phyloP scores from a whole-genome alignment of 2,797 vertebrate species.

The Oreortyx pictus region DNA sequence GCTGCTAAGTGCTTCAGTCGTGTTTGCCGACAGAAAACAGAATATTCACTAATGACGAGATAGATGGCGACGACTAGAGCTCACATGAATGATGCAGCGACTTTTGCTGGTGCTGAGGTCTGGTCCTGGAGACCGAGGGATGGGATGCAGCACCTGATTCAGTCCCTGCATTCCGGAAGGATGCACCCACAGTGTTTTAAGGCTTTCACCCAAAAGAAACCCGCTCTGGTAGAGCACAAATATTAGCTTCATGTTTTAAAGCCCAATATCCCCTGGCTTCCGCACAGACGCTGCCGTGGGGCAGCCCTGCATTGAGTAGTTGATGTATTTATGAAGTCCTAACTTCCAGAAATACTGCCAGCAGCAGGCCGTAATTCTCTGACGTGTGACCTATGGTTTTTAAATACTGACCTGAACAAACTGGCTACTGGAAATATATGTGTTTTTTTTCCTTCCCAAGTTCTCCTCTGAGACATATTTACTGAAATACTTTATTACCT shows the following conservation, averaged over 20 bases:
- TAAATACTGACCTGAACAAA: conserved; percentile 71
- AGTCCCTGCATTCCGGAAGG: neutral
- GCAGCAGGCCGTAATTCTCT: conserved; percentile 69
- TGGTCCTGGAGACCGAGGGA: neutral
- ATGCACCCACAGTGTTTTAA: neutral
- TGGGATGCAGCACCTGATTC: neutral
- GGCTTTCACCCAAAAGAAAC: conserved; percentile 6
- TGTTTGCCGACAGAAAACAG: conserved; percentile 77
- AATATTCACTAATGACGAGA: conserved; percentile 70
- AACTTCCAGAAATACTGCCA: conserved; percentile 68
- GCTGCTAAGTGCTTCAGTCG: conserved; percentile 74
- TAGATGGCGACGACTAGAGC: conserved; percentile 49
- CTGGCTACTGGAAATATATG: conserved; percentile 65
- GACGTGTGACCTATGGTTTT: conserved; percentile 62
- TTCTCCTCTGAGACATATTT: conserved; percentile 77
- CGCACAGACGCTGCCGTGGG: neutral
- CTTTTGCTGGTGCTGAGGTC: neutral
- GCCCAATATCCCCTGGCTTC: conserved; percentile 11
- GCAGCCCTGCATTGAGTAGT: conserved; percentile 12
- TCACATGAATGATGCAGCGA: neutral
- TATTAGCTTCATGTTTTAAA: conserved; percentile 16
- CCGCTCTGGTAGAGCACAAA: neutral
- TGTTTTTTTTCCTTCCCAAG: conserved; percentile 44
- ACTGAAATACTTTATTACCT: conserved; percentile 81
- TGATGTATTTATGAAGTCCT: conserved; percentile 73